Evolutionary conservation across 2,888 invertebrate genomes (phyloP).

Genomic region (Acrobasis consociella): DNA sequence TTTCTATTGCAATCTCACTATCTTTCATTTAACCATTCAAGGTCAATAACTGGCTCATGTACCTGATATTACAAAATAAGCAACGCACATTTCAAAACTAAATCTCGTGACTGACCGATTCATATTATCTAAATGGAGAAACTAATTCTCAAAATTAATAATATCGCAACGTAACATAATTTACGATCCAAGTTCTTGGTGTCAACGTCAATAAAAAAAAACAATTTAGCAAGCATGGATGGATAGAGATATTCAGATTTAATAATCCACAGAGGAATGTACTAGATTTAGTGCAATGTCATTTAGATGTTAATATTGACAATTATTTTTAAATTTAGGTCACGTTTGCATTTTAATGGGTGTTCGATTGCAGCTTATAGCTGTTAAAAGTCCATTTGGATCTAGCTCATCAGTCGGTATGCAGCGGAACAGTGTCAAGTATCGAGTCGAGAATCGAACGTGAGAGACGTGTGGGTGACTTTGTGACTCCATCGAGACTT

Average conservation of each 20-base stretch:
- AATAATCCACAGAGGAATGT: constrained; percentile 12
- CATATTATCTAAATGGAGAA: not conserved
- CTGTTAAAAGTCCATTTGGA: constrained; percentile 14
- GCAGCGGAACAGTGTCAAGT: constrained; percentile 33
- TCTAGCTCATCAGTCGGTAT: constrained; percentile 23
- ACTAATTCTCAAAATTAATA: constrained; percentile 7
- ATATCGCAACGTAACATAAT: constrained; percentile 3
- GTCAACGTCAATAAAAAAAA: constrained; percentile 18
- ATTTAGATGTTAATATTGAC: constrained; percentile 18
- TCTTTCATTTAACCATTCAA: too few relatives aligned
- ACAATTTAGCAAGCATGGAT: constrained; percentile 9
- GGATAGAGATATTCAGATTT: constrained; percentile 9
- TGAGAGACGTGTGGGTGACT: constrained; percentile 35
- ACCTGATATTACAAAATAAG: constrained; percentile 12
- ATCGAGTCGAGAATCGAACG: constrained; percentile 30
- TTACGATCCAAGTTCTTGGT: not conserved
- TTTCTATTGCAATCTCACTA: too few relatives aligned
- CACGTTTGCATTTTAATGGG: constrained; percentile 13
- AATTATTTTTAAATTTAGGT: constrained; percentile 15
- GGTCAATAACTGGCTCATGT: not conserved
- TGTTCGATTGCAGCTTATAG: constrained; percentile 5
- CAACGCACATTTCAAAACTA: constrained; percentile 5
- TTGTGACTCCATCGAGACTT: not conserved
- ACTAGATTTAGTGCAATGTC: constrained; percentile 5
- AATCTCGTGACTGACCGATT: constrained; percentile 10